Conservation (phyloP, 2,797 vertebrate species). For the Oryzias dopingdopingensis region DNA sequence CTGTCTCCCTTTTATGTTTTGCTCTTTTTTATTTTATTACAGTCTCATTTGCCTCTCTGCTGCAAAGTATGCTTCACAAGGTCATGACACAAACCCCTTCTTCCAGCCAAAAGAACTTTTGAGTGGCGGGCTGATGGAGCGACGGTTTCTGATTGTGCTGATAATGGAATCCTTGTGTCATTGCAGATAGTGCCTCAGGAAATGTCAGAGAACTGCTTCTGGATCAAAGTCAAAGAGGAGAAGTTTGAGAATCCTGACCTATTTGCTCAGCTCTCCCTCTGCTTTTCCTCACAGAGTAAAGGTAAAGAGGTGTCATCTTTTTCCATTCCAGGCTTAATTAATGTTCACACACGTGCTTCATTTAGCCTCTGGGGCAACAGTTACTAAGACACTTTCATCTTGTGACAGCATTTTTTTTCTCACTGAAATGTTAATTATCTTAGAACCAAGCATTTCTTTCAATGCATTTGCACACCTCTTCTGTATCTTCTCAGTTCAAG, state of each 20-base stretch:
- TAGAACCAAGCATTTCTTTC: conserved; percentile 39
- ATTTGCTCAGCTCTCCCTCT: conserved; percentile 87
- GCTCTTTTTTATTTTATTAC: conserved; percentile 14
- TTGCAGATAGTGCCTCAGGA: conserved; percentile 94
- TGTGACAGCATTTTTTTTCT: conserved; percentile 57
- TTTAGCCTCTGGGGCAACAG: conserved; percentile 49
- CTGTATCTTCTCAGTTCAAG: conserved; percentile 38
- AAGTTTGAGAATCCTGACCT: conserved; percentile 93
- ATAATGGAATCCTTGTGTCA: conserved; percentile 76
- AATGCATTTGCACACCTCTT: conserved; percentile 34
- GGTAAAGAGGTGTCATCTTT: conserved; percentile 78
- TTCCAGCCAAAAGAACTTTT: conserved; percentile 61
- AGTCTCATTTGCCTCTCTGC: conserved; percentile 17
- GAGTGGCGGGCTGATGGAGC: conserved; percentile 69
- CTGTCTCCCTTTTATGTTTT: conserved; percentile 1
- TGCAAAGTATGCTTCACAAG: conserved; percentile 34
- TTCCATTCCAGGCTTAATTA: conserved; percentile 55
- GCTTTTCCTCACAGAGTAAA: conserved; percentile 92
- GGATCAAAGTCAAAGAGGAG: conserved; percentile 96
- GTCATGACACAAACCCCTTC: conserved; percentile 45
- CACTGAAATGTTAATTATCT: conserved; percentile 70
- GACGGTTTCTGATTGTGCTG: conserved; percentile 66
- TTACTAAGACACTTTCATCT: conserved; percentile 58
- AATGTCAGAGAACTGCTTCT: conserved; percentile 95
- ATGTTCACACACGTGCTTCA: conserved; percentile 49